These are phyloP conservation scores for Corydoras maculifer DNA, from an alignment of 2,113 vertebrate genomes.

Conservation along the genomic window DNA sequence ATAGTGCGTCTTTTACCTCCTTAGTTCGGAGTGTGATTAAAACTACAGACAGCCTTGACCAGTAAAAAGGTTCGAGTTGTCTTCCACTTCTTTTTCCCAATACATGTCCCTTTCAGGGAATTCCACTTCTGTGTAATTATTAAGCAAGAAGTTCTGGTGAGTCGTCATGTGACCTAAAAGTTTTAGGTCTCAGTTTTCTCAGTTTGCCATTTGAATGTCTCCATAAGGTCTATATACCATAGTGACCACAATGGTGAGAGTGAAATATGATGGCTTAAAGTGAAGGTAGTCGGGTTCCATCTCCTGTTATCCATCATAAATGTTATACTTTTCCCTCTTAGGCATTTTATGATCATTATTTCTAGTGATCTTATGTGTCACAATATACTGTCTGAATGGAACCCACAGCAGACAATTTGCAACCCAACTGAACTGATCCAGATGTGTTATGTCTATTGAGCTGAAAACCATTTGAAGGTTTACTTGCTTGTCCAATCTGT, in stretches of 20 bases:
- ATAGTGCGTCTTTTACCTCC: conserved; percentile 56
- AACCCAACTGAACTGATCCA: conserved; percentile 51
- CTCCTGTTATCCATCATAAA: neutral
- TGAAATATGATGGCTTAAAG: conserved; percentile 24
- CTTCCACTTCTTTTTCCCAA: conserved; percentile 54
- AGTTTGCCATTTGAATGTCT: neutral
- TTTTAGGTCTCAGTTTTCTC: too few species aligned
- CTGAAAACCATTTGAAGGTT: neutral
- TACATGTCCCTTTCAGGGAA: conserved; percentile 50
- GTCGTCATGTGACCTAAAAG: too few species aligned
- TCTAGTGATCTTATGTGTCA: conserved; percentile 17
- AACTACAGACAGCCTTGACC: conserved; percentile 58
- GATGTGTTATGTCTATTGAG: conserved; percentile 45
- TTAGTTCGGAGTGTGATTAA: conserved; percentile 63
- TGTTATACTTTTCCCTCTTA: neutral
- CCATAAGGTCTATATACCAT: neutral
- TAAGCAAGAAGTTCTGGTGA: conserved; percentile 4
- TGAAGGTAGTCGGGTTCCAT: neutral
- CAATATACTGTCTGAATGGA: conserved; percentile 43
- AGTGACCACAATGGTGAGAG: conserved; percentile 20
- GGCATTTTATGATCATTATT: neutral
- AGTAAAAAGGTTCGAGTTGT: conserved; percentile 62
- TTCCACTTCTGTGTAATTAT: conserved; percentile 20
- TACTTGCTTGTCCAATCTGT: too few species aligned
- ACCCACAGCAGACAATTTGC: conserved; percentile 49